Base-by-base conservation (phyloP, 2,113 vertebrate genomes). In the Bubalus kerabau region DNA sequence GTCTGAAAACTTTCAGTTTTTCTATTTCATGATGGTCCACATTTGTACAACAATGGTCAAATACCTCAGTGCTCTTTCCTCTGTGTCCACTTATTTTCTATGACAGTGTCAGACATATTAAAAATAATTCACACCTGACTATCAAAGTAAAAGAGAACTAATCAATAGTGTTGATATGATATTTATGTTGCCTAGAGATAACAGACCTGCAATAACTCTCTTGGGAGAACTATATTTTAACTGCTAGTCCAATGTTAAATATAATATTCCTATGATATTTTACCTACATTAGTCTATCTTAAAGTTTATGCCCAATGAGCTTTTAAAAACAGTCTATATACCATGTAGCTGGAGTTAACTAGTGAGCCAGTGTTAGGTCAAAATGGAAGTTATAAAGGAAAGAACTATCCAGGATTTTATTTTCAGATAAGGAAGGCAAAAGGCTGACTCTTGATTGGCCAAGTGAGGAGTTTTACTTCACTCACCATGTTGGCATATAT, bases 161-260 rank as follows among this genome's bases (percentile, higher is more conserved):
- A 95, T 98, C 86, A 95, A 15, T 90, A 62, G 30, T 74, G 95
- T 91, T 92, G 96, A 97, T 96, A 97, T 98, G 91, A 86, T 48
- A 17, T 95, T 90, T 50, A 5, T 82, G 54, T 56, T 86, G 52
- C 56, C 97, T 97, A 92, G 56, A 76, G 43, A 87, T 56, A 97
- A 96, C 48, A 17, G 28, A 89, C 48, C 43, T 87, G 50, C 86
- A 76, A 60, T 36, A 15, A 12, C 40, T 83, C 80, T 78, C 59
- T 96, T 67, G 60, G 57, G 40, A 59, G 91, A 97, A 95, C 23
- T 2, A 89, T 74, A 90, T 97, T 98, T 95, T 36, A 95, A 74
- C 80, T 97, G 81, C 74, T 97, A 84, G 57, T 48, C 93, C 88
- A 71, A 23, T 48, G 74, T 71, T 87, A 97, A 17, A 83, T 52